Evolutionary conservation across 2,113 vertebrate species (phyloP).

Genomic region (Pluvianellus socialis): DNA sequence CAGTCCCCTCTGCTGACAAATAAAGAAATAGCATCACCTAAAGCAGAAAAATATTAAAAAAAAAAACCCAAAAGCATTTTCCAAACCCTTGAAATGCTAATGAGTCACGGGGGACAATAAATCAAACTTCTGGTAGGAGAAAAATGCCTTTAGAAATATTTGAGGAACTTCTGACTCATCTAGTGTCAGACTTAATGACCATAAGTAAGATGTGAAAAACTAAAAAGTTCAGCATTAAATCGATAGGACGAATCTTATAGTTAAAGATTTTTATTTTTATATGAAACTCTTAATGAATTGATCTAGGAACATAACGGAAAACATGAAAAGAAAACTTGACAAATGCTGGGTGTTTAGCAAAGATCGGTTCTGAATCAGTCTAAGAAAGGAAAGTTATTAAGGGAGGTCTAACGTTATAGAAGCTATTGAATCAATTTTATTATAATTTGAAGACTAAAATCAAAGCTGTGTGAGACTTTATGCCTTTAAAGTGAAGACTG

Average conservation of each 20-base stretch:
- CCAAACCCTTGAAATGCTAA: not conserved
- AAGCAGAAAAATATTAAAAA: not conserved
- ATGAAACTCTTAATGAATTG: not conserved
- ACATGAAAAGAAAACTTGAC: not conserved
- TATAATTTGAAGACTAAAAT: not conserved
- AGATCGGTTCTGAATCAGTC: not conserved
- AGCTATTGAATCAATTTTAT: not conserved
- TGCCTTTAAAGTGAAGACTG: not conserved
- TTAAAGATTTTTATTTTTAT: accelerated
- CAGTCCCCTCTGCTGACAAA: not conserved
- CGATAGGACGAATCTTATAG: too few species aligned
- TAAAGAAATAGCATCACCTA: not conserved
- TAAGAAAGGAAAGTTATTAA: not conserved
- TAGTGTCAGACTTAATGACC: not conserved
- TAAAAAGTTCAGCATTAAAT: not conserved
- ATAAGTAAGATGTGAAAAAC: not conserved
- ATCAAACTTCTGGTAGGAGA: not conserved
- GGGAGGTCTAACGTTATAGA: not conserved
- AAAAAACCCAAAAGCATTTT: not conserved
- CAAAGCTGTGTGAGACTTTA: not conserved
- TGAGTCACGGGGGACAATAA: not conserved
- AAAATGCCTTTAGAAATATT: not conserved
- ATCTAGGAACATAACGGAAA: not conserved
- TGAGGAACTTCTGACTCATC: not conserved
- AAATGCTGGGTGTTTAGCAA: not conserved